Evolutionary conservation across 2,113 vertebrate species (phyloP).

Genomic region (Myxocyprinus asiaticus): DNA sequence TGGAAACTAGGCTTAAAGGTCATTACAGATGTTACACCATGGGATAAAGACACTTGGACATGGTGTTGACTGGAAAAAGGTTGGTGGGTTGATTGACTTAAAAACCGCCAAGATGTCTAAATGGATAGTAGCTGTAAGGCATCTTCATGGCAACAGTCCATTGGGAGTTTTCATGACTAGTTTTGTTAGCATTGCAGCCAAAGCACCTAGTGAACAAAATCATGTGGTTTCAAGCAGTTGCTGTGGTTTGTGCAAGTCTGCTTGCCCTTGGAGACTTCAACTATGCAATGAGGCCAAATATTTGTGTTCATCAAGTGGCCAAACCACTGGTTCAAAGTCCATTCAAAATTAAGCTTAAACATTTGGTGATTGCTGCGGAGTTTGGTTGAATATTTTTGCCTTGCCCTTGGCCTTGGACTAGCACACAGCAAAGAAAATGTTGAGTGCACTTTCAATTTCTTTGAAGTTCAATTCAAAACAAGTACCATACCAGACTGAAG

Average conservation of each 20-base stretch:
- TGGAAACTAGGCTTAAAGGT: not conserved
- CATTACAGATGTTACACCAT: not conserved
- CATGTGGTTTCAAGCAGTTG: conserved; percentile 37
- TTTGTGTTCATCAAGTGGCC: not conserved
- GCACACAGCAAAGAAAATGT: not conserved
- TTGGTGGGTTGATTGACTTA: not conserved
- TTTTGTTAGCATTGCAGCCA: conserved; percentile 42
- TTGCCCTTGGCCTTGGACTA: conserved; percentile 1
- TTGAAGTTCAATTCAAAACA: not conserved
- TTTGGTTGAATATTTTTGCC: conserved; percentile 26
- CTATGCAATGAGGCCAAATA: too few species aligned
- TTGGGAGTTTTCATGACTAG: conserved; percentile 44
- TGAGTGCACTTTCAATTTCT: not conserved
- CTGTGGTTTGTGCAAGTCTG: conserved; percentile 40
- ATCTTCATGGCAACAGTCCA: conserved; percentile 23
- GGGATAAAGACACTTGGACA: not conserved
- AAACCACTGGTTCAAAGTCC: conserved; percentile 11
- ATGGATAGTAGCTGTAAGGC: not conserved
- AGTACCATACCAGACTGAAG: not conserved
- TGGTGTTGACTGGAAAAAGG: not conserved
- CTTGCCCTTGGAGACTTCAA: not conserved
- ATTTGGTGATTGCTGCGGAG: conserved; percentile 19
- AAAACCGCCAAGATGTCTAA: not conserved
- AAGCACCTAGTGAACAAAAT: conserved; percentile 17
- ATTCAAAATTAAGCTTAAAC: conserved; percentile 10